Evolutionary conservation across 2,113 vertebrate genomes (phyloP), one percentile per base, ranked within the genome.

Genomic region (Psammodynastes pulverulentus): DNA sequence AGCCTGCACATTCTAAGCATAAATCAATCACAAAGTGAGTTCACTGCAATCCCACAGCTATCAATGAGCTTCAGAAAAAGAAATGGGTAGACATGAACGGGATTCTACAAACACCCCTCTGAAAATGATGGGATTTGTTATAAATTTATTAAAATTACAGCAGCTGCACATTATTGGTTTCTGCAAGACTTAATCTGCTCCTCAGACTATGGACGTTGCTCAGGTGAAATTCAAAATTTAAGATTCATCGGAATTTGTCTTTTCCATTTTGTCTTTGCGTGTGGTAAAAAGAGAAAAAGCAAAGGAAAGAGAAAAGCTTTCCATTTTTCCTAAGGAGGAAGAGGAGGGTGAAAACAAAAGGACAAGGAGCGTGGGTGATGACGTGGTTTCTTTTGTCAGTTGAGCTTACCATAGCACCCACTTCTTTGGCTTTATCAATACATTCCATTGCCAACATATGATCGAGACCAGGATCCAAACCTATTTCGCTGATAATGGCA

Each of bases 371-470:
- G 10, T 72, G 62, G 62, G 26, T 4, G 0, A 62, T 5, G 7
- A 21, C 46, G 53, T 26, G 29, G 26, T 19, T 34, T 49, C 9
- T 34, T 21, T 26, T 87, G 58, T 51, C 7, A 7, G 3, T 3
- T 45, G 89, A 10, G 91, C 99, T 98, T 97, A 99, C 99, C 93
- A 95, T 98, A 96, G 98, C 99, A 94, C 99, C 98, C 51, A 98
- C 98, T 93, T 98, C 98, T 95, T 98, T 99, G 4, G 98, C 99
- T 92, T 98, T 98, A 94, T 99, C 98, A 92, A 99, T 99, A 43
- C 98, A 99, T 94, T 99, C 98, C 99, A 99, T 99, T 0, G 99
- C 99, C 97, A 99, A 91, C 99, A 99, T 99, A 96, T 99, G 99
- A 94, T 99, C 99, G 45, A 99, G 99, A 53, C 99, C 99, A n/a